Evolutionary conservation across 2,888 invertebrate species (phyloP).

Genomic region (Sarcophaga rosellei): DNA sequence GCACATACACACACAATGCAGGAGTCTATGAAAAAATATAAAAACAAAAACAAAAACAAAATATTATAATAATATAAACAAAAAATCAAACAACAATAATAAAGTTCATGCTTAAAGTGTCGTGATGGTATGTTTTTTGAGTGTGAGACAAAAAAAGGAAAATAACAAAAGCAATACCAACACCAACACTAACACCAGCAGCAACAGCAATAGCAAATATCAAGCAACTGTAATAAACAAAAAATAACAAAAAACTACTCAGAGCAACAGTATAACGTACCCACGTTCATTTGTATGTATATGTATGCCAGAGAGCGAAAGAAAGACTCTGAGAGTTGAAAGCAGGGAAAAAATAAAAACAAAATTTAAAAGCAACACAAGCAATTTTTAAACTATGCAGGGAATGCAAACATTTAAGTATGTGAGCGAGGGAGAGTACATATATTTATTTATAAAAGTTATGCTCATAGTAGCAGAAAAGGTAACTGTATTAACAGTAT

Average conservation of each 20-base stretch:
- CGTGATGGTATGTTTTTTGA: conserved; percentile 57
- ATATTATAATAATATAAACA: not conserved
- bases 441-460: not conserved
- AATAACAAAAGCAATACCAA: conserved; percentile 20
- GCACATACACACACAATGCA: not conserved
- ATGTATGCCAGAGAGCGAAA: not conserved
- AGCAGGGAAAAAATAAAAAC: not conserved
- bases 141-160: conserved; percentile 41
- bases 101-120: conserved; percentile 65
- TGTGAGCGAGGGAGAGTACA: not conserved
- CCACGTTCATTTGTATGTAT: not conserved
- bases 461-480: too few species aligned
- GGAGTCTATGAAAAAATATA: not conserved
- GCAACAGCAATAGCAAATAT: not conserved
- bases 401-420: not conserved
- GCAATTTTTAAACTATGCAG: not conserved
- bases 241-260: not conserved
- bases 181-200: conserved; percentile 9
- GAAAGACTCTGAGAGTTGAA: not conserved
- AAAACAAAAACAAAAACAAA: conserved; percentile 21
- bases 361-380: not conserved
- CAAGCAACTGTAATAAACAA: not conserved
- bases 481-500: not conserved
- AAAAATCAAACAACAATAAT: conserved; percentile 9
- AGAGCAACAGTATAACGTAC: not conserved